A percentile compares a stretch with the other conserved stretches of the same genome.
Evolutionary conservation across 2,797 vertebrate genomes (phyloP).

Genomic region (Coregonus sp.): DNA sequence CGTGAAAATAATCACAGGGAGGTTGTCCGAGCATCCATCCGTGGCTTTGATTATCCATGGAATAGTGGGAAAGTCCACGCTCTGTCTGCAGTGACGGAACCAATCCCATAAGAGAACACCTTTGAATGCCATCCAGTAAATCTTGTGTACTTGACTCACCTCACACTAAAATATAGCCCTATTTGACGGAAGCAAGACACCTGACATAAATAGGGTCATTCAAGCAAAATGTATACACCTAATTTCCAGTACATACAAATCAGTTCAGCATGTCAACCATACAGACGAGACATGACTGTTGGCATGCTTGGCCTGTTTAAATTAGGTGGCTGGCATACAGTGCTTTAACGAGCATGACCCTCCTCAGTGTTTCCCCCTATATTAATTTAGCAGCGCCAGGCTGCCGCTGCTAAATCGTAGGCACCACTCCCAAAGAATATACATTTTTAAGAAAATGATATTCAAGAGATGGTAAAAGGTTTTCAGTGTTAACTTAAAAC

Average conservation of each 20-base stretch:
- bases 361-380: not conserved
- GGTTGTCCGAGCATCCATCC: constrained; percentile 17
- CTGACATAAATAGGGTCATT: not conserved
- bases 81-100: not conserved
- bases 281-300: not conserved
- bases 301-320: constrained; percentile 2
- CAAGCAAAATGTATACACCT: not conserved
- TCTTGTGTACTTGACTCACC: not conserved
- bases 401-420: too few relatives aligned
- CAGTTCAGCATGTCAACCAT: not conserved
- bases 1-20: not conserved
- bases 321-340: not conserved
- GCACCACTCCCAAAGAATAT: too few relatives aligned
- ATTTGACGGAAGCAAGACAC: not conserved
- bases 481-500: too few relatives aligned
- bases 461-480: too few relatives aligned
- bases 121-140: constrained; percentile 3
- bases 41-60: not conserved
- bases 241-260: not conserved
- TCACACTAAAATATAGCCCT: not conserved
- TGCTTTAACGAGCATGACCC: not conserved
- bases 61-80: not conserved
- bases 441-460: too few relatives aligned
- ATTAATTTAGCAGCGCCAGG: too few relatives aligned
- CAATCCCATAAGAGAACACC: not conserved